Percentiles rank a stretch among this genome's conserved stretches.
Conservation (phyloP, 2,888 invertebrate species). For the Eupithecia tripunctaria region DNA sequence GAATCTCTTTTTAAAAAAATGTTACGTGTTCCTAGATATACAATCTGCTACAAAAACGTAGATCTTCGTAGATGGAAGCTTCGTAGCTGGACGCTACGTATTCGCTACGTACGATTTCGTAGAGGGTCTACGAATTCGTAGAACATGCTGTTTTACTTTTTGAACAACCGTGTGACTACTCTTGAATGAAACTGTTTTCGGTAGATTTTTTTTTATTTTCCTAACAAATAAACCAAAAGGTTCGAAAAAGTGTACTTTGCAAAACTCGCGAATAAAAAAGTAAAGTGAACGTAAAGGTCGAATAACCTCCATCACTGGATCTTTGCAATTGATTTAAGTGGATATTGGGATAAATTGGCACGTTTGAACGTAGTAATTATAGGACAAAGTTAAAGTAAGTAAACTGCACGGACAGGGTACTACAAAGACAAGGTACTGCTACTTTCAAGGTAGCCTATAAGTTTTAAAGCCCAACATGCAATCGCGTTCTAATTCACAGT, state of each 20-base stretch:
- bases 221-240: no score
- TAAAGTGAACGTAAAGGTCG: no score
- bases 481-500: neutral
- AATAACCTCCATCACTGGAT: no score
- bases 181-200: neutral
- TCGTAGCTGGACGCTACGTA: neutral
- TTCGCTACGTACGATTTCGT: neutral
- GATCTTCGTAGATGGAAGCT: neutral
- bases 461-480: neutral
- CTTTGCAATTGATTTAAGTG: no score
- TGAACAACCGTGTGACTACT: neutral
- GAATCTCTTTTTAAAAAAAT: neutral
- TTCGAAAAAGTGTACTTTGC: no score
- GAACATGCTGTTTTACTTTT: neutral
- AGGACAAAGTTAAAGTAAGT: no score
- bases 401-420: no score
- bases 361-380: neutral
- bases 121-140: slow-evolving; percentile 1
- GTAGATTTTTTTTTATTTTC: no score
- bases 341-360: neutral
- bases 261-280: no score
- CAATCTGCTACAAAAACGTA: neutral
- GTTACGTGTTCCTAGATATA: neutral
- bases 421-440: no score
- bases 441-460: neutral